Base-by-base conservation (phyloP, 53 echinoderm and acorn worm species). In the Holothuria leucospilota region DNA sequence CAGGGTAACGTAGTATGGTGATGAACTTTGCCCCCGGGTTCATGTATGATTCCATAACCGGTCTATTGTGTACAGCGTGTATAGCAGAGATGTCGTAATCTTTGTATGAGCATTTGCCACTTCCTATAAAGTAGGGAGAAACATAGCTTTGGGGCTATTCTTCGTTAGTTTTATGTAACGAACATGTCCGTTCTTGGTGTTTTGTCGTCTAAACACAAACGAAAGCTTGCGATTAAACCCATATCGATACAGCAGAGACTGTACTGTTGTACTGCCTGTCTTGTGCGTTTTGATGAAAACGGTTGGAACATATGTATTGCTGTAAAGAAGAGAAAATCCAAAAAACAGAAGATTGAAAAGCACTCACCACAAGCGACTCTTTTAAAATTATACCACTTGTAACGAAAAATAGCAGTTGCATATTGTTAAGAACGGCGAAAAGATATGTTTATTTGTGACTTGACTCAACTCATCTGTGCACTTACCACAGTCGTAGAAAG, bases 1-100 rank as follows among this genome's bases (percentile, higher is more conserved):
- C 78, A 29, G 78, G 78, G 27, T 78, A 26, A 28, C 78, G 78
- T 78, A 78, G 11, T 78, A 78, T 78, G 53, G 59, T 78, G 27
- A 78, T 78, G 14, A 53, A 78, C 51, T 78, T 78, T 4, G 59
- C 56, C 15, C 78, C 78, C 28, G 78, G 78, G 15, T 78, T 78
- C 78, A 78, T 78, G 78, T 53, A 78, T 6, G 78, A 24, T 58
- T 78, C 59, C 51, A 78, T 53, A 26, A 78, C 78, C 11, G 24
- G 13, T 56, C 29, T 78, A 27, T 59, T 59, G 78, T 78, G 78
- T 25, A 78, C 78, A 12, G 40, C 78, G 58, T 78, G 78, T 23
- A 78, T 58, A 20, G 78, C 78, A 8, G 78, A 78, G 46, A 78
- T 52, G 16, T 78, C 28, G 59, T 78, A 78, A 59, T 59, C 58